Evolutionary conservation across 2,888 invertebrate species (phyloP), one percentile per base, ranked within the genome.

Genomic region (Heliconius ismenius): DNA sequence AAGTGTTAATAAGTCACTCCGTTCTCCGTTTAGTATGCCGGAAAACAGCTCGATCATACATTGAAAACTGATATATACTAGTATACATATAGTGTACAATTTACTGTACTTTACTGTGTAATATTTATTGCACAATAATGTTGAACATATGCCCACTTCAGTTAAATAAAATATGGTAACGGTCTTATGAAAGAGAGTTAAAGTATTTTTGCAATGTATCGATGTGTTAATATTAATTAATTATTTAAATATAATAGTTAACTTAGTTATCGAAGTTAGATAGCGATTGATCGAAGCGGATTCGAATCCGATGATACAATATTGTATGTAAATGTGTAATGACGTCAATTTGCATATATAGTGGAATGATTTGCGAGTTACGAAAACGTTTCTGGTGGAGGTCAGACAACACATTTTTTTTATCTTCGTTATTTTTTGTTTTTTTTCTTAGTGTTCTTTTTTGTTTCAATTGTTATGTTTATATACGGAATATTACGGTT

Each of bases 331-430:
- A 64, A 64, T 65, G 36, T 39, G 21, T 39, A n/a, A 13, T 78
- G 74, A 73, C 60, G 62, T 74, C 79, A 76, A 77, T 78, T 78
- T 76, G 60, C 73, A 58, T 58, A n/a, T 49, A 18, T 49, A 49
- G 49, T 49, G 18, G 49, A 18, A 49, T 49, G 49, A 7, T 49
- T 49, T 58, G n/a, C 58, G 72, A 73, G 78, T 76, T 76, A 74
- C 79, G 78, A 69, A 1, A 73, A 32, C 32, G 73, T 75, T 76
- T 70, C 76, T 32, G 58, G 63, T 39, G 78, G 79, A 76, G 79
- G 76, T 69, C 18, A 11, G 26, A 26, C 26, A 24, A n/a, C 39
- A 24, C n/a, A 43, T 39, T 24, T 43, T 24, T 13, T 24, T 39
- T 36, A 43, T 10, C n/a, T 36, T n/a, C 21, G 21, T 54, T 21